Percentiles rank a stretch among this genome's conserved stretches.
Evolutionary conservation across 2,888 invertebrate species (phyloP).

Genomic region (Hydroisotoma schaefferi): DNA sequence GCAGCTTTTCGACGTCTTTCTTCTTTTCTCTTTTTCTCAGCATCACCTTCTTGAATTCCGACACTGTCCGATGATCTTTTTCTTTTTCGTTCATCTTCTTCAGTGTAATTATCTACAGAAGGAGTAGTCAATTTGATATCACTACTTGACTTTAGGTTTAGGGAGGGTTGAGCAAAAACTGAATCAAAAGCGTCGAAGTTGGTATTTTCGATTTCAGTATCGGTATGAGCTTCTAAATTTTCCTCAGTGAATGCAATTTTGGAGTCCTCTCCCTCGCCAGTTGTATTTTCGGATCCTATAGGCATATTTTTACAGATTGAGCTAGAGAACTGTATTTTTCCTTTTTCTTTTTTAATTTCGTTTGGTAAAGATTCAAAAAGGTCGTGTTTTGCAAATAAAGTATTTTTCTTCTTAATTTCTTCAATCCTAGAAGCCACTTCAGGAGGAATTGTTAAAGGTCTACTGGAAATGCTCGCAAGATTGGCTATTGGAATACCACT

Average conservation of each 20-base stretch:
- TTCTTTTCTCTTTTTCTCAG: conserved; percentile 26
- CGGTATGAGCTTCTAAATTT: too few relatives aligned
- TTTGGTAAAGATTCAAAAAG: neutral
- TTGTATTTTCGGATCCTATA: neutral
- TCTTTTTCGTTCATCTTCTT: conserved; percentile 3
- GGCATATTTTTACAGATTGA: neutral
- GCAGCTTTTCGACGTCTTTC: conserved; percentile 44
- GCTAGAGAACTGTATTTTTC: conserved; percentile 8
- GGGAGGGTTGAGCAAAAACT: neutral
- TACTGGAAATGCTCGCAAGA: conserved; percentile 19
- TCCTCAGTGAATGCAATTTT: neutral
- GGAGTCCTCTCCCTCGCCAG: too few relatives aligned
- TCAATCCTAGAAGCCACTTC: conserved; percentile 23
- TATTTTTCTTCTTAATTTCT: conserved; percentile 16
- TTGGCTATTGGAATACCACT: conserved; percentile 24
- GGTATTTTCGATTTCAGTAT: too few relatives aligned
- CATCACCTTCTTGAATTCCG: conserved; percentile 16
- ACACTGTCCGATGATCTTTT: neutral
- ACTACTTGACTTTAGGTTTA: neutral
- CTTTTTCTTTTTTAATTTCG: neutral
- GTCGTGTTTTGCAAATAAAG: conserved; percentile 16
- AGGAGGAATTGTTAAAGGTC: conserved; percentile 19
- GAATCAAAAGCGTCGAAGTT: too few relatives aligned
- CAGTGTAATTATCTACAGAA: neutral
- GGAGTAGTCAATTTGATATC: neutral